phyloP scores from a whole-genome alignment of 2,888 invertebrate genomes.

The Tineola bisselliella region DNA sequence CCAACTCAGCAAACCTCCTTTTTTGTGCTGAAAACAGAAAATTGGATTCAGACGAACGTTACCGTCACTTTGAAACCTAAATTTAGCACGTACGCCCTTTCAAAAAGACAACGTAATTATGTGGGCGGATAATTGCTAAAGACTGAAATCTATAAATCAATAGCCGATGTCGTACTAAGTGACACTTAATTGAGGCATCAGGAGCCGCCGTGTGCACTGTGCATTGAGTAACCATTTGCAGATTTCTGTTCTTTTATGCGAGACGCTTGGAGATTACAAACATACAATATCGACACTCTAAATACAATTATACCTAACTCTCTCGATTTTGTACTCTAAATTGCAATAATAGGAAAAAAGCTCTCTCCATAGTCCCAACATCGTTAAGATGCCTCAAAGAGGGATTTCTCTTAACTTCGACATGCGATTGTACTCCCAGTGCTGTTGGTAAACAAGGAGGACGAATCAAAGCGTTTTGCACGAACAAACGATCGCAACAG shows the following conservation, averaged over 20 bases:
- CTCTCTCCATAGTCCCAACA: background rate
- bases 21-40: conserved; percentile 12
- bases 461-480: conserved; percentile 29
- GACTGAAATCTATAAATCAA: too few species aligned
- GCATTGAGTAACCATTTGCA: too few species aligned
- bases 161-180: too few species aligned
- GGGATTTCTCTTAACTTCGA: background rate
- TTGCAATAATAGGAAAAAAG: conserved; percentile 5
- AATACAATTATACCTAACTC: background rate
- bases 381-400: conserved; percentile 11
- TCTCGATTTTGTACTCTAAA: background rate
- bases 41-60: conserved; percentile 10
- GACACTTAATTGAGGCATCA: too few species aligned
- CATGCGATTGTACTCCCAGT: background rate
- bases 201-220: too few species aligned
- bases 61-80: background rate
- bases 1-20: conserved; percentile 10
- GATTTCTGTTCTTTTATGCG: too few species aligned
- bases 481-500: conserved; percentile 26
- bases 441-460: conserved; percentile 21
- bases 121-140: too few species aligned
- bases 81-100: background rate
- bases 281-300: background rate
- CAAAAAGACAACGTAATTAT: background rate
- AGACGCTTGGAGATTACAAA: background rate